Conservation (phyloP, 2,797 vertebrate species). For the Gymnocypris eckloni region DNA sequence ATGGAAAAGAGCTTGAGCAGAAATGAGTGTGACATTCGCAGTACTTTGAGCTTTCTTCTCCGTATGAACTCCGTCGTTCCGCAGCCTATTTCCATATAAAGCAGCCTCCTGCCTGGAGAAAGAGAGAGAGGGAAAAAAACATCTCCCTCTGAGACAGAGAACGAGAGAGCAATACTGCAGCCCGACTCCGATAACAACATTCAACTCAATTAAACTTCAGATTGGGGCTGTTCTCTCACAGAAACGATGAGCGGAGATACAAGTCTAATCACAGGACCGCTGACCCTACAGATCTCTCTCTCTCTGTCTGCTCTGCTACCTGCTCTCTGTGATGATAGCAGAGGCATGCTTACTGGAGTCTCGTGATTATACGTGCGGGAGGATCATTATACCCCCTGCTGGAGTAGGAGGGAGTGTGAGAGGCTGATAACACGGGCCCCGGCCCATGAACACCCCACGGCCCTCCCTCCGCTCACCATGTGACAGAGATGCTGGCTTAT, state of each 20-base stretch:
- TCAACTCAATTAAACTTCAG: constrained; percentile 46
- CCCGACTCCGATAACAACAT: constrained; percentile 32
- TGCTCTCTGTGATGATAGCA: constrained; percentile 36
- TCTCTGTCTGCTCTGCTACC: constrained; percentile 7
- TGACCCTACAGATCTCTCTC: constrained; percentile 27
- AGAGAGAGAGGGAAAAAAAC: constrained; percentile 2
- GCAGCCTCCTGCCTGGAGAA: constrained; percentile 42
- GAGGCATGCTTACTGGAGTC: constrained; percentile 14
- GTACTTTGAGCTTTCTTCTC: constrained; percentile 41
- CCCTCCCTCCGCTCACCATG: not conserved
- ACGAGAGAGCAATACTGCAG: constrained; percentile 6
- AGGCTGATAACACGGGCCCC: constrained; percentile 21
- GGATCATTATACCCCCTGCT: constrained; percentile 41
- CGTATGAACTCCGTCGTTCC: constrained; percentile 29
- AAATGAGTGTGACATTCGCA: constrained; percentile 41
- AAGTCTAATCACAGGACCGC: constrained; percentile 22
- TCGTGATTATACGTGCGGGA: constrained; percentile 19
- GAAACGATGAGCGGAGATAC: constrained; percentile 17
- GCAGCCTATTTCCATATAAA: constrained; percentile 47
- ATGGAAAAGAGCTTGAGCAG: constrained; percentile 1
- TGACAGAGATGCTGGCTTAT: not conserved
- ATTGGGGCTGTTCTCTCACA: constrained; percentile 21
- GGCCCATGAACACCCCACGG: not conserved
- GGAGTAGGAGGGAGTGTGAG: constrained; percentile 33
- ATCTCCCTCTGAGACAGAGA: constrained; percentile 31